phyloP scores from a whole-genome alignment of 35 echinoderm and acorn worm genomes.

The Diadema setosum region DNA sequence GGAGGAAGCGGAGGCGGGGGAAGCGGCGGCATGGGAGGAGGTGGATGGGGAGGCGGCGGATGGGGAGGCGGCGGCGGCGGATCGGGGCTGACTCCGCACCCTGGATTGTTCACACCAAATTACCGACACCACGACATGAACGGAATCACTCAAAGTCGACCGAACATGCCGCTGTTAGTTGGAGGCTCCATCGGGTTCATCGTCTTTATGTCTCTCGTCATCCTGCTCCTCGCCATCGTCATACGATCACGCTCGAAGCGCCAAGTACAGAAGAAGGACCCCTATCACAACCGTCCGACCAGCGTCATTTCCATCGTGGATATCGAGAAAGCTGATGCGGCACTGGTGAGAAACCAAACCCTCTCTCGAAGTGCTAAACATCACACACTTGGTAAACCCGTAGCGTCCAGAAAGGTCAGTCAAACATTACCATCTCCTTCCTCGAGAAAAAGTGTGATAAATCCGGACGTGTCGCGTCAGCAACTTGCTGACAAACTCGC shows the following conservation, averaged over 20 bases:
- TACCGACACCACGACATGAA: background rate
- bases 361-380: background rate
- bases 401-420: background rate
- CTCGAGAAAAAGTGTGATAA: background rate
- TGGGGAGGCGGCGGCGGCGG: background rate
- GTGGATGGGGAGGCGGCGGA: no score
- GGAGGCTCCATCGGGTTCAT: background rate
- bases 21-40: background rate
- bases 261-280: background rate
- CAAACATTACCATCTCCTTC: background rate
- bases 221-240: background rate
- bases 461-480: background rate
- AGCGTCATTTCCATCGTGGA: background rate
- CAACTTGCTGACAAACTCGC: background rate
- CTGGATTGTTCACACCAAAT: background rate
- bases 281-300: background rate
- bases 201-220: background rate
- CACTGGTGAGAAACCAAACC: background rate
- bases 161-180: background rate
- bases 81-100: background rate
- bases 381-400: background rate
- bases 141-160: background rate
- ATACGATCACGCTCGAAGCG: background rate
- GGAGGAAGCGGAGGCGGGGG: background rate
- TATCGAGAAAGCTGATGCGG: background rate